phyloP scores from a whole-genome alignment of 2,113 vertebrate genomes.

The Calonectris borealis region DNA sequence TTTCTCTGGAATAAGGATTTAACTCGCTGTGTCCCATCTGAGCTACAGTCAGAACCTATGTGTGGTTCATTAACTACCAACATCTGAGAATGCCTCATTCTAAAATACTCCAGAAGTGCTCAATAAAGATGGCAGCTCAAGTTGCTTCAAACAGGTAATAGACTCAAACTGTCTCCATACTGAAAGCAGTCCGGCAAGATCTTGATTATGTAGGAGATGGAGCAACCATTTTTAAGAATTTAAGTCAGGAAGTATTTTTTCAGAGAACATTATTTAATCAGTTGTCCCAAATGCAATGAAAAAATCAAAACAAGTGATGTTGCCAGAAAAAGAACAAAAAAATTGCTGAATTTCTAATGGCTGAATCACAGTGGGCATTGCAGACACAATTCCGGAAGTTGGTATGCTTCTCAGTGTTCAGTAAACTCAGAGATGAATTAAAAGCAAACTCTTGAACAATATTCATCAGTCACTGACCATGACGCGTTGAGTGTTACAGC shows the following conservation, averaged over 20 bases:
- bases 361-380: not conserved
- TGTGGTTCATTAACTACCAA: not conserved
- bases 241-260: not conserved
- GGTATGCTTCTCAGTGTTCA: not conserved
- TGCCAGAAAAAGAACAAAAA: not conserved
- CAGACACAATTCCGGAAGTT: not conserved
- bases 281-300: not conserved
- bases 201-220: not conserved
- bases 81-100: not conserved
- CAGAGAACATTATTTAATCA: not conserved
- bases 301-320: not conserved
- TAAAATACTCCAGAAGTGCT: not conserved
- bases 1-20: not conserved
- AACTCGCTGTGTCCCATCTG: not conserved
- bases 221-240: not conserved
- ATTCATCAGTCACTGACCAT: not conserved
- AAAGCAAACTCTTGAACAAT: not conserved
- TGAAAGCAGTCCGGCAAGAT: not conserved
- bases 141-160: not conserved
- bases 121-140: not conserved
- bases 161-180: not conserved
- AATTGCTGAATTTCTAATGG: not conserved
- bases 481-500: not conserved
- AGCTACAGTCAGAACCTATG: not conserved
- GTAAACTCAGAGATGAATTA: not conserved